These are phyloP conservation scores for Diorhabda elongata DNA, from an alignment of 1,140 invertebrate genomes.

Conservation along the genomic window DNA sequence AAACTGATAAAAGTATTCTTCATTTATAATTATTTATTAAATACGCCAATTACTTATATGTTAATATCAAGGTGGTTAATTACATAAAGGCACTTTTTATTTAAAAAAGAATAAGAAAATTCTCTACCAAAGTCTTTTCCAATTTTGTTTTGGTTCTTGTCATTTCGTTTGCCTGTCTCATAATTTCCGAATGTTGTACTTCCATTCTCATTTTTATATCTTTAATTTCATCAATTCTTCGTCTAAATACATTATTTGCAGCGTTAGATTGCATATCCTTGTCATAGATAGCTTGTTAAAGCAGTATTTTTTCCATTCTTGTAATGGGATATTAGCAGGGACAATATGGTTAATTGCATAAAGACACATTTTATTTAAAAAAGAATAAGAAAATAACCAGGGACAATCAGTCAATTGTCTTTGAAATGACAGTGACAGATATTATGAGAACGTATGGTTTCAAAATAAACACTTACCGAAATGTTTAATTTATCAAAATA, in stretches of 20 bases:
- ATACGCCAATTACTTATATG: too few relatives aligned
- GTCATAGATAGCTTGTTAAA: slow-evolving; percentile 68
- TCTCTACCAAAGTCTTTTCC: slow-evolving; percentile 74
- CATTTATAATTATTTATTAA: too few relatives aligned
- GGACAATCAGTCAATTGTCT: too few relatives aligned
- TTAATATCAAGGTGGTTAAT: too few relatives aligned
- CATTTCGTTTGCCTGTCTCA: slow-evolving; percentile 64
- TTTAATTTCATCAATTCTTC: slow-evolving; percentile 73
- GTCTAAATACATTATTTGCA: slow-evolving; percentile 70
- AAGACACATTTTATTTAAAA: too few relatives aligned
- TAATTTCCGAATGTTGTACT: slow-evolving; percentile 69
- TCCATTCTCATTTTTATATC: slow-evolving; percentile 77
- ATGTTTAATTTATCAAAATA: slow-evolving; percentile 27
- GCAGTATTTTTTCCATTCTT: slow-evolving; percentile 75
- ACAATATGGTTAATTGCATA: slow-evolving; percentile 49
- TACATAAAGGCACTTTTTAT: too few relatives aligned
- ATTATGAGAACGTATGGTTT: not conserved
- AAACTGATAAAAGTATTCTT: too few relatives aligned
- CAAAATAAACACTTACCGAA: not conserved
- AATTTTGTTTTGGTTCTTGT: slow-evolving; percentile 70
- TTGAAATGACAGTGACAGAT: too few relatives aligned
- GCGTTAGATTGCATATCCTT: slow-evolving; percentile 61
- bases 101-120: slow-evolving; percentile 38
- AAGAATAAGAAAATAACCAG: too few relatives aligned
- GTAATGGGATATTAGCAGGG: slow-evolving; percentile 61